Conservation (phyloP, 37 sponge, comb jelly and placozoan genomes). For the Halisarca cf. caerulea region DNA sequence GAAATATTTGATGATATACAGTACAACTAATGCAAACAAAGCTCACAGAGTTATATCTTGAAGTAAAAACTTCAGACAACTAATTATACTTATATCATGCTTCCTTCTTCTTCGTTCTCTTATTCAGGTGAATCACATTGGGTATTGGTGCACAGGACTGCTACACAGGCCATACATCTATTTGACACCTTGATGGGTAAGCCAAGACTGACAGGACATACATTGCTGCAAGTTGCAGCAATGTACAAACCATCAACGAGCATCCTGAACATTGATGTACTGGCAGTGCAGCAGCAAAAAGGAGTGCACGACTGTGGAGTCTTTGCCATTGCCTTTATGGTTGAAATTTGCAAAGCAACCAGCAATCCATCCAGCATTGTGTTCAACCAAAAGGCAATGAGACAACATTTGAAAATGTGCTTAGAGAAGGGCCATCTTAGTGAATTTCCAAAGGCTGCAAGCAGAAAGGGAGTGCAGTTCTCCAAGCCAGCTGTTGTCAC, state of each 20-base stretch:
- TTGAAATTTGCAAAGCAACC: background rate
- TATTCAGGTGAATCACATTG: background rate
- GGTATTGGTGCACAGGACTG: no score
- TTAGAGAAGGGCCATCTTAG: background rate
- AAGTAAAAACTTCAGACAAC: no score
- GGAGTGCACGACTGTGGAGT: slow-evolving; percentile 1
- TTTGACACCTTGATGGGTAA: no score
- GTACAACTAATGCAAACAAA: no score
- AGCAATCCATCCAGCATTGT: background rate
- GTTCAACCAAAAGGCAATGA: background rate
- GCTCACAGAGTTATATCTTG: no score
- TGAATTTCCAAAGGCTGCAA: background rate
- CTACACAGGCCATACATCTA: no score
- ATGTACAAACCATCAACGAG: background rate
- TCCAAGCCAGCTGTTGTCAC: background rate
- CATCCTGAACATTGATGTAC: background rate
- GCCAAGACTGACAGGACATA: background rate
- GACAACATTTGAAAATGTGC: background rate
- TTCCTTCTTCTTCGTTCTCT: no score
- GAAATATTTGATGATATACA: no score
- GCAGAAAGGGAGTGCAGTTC: background rate
- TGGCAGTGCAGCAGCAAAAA: background rate
- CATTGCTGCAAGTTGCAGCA: background rate
- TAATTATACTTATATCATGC: no score
- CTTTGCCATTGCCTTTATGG: slow-evolving; percentile 7